phyloP scores from a whole-genome alignment of 2,888 invertebrate species.

The Agapostemon virescens region DNA sequence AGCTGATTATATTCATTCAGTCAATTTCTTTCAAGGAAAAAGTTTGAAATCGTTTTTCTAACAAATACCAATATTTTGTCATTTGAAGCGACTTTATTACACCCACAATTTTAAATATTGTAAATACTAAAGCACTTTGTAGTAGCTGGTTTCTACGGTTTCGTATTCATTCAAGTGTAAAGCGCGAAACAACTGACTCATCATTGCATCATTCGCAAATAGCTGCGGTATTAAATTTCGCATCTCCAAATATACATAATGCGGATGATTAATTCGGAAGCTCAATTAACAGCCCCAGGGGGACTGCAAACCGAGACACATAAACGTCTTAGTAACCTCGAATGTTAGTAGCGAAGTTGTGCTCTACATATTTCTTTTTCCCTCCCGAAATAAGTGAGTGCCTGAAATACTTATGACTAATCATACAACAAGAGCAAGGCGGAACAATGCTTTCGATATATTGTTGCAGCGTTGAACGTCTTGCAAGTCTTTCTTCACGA shows the following conservation, averaged over 20 bases:
- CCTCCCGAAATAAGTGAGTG: conserved; percentile 52
- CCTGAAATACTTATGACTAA: conserved; percentile 56
- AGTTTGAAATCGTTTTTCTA: not conserved
- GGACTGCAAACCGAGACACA: not conserved
- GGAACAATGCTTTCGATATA: conserved; percentile 47
- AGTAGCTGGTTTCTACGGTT: not conserved
- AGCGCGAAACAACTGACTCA: not conserved
- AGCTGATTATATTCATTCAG: too few relatives aligned
- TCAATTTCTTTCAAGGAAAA: not conserved
- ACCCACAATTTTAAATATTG: not conserved
- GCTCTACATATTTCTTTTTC: conserved; percentile 55
- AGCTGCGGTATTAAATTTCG: conserved; percentile 16
- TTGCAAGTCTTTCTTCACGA: not conserved
- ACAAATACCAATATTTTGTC: not conserved
- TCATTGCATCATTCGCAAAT: not conserved
- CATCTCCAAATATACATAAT: conserved; percentile 19
- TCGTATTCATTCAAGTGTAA: not conserved
- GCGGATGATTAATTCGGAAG: conserved; percentile 37
- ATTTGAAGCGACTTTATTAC: not conserved
- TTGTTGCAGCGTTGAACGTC: conserved; percentile 30
- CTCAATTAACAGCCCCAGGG: conserved; percentile 29
- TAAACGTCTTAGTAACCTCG: conserved; percentile 54
- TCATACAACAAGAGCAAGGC: conserved; percentile 56
- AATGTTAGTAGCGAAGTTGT: conserved; percentile 51
- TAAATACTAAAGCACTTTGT: not conserved